Conservation (phyloP, 2,113 vertebrate species). For the Podarcis cretensis region DNA sequence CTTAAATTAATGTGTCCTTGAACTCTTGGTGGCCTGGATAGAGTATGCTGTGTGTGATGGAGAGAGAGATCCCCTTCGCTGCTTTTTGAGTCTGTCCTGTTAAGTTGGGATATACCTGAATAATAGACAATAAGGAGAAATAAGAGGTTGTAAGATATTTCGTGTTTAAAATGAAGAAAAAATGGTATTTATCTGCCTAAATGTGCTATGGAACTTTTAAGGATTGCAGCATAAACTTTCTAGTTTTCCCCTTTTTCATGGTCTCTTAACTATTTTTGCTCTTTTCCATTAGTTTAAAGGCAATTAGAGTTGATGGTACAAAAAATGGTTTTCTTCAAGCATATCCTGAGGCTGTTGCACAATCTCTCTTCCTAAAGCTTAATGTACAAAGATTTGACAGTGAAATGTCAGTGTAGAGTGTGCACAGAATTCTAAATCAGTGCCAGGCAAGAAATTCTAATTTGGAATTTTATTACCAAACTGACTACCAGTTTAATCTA, state of each 20-base stretch:
- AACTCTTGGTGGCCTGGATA: too few species aligned
- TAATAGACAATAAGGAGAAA: too few species aligned
- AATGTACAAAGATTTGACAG: neutral
- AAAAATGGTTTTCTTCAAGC: neutral
- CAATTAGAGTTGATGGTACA: neutral
- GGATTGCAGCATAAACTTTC: neutral
- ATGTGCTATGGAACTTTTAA: neutral
- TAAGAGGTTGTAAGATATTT: too few species aligned
- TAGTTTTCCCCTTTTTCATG: neutral
- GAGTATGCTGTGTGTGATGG: too few species aligned
- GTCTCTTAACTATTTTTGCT: neutral
- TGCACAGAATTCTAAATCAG: neutral
- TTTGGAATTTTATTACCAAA: slow-evolving; percentile 3
- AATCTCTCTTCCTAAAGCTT: neutral
- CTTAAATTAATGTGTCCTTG: too few species aligned
- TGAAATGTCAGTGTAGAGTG: neutral
- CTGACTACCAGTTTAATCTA: neutral
- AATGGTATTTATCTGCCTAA: neutral
- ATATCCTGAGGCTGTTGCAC: neutral
- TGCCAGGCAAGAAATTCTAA: neutral
- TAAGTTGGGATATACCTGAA: neutral
- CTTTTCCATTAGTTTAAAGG: neutral
- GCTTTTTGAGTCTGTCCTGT: neutral
- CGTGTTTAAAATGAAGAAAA: neutral
- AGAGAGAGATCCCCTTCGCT: neutral